Base-by-base conservation (phyloP, 2,888 invertebrate genomes). In the Silvanus unidentatus region DNA sequence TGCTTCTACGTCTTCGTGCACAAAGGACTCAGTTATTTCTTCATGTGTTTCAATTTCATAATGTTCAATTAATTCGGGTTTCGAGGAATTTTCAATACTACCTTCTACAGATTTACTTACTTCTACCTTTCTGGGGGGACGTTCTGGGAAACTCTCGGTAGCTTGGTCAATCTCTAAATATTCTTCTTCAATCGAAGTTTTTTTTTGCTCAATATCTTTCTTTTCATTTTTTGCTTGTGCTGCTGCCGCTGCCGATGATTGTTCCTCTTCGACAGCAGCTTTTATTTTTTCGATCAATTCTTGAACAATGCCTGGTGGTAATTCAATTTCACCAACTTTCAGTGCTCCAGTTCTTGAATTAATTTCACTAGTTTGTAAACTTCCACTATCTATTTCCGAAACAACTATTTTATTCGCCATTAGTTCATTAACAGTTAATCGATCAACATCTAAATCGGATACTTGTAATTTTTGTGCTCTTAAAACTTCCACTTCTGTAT, bases 381-480 rank as follows among this genome's bases (percentile, higher is more conserved):
- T 80, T 56, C 80, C 77, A 4, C 88, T 85, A 61, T 89, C 88
- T 48, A 90, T 80, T 66, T 89, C 88, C 0, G 88, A 88, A 0
- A 89, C 88, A 40, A 84, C 75, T 49, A 90, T 86, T 66, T 85
- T 87, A 43, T 81, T 82, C 0, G 90, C 88, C 65, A 88, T 82
- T 34, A 90, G 70, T 58, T 88, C 87, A 45, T 84, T 82, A 0
- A 90, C 89, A 51, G 82, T 86, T 13, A 91, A 66, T 40, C 84
- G 77, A 44, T 88, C 88, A 0, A 91, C 89, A 62, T 88, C 86
- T 48, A 90, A 75, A 64, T 89, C 88, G 16, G 75, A 74, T 1
- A 90, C 80, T 64, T 86, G 83, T 29, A 88, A 72, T 54, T 81
- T 77, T 57, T 81, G 78, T 39, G 85, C 80, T 63, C 70, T 73